Base-by-base conservation (phyloP, 2,888 invertebrate genomes). In the Elegia similella region DNA sequence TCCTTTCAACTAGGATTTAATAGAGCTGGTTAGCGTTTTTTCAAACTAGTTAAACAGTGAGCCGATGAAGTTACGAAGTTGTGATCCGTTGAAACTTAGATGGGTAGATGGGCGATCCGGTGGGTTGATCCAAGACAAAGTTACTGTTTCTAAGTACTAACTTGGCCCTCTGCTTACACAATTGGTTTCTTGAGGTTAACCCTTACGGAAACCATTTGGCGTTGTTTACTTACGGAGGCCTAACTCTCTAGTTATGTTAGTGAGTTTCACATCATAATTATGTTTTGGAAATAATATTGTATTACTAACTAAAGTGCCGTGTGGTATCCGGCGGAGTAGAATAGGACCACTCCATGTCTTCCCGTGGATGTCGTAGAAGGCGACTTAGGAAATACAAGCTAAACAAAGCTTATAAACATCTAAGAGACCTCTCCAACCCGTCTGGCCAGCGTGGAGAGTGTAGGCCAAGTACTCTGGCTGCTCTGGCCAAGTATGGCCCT, bases 31-130 rank as follows among this genome's bases (percentile, higher is more conserved):
- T 50, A 32, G 8, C 23, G n/a, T 16, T 50, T 34, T 50, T 50
- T 50, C 7, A 12, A 50, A 17, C 34, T 16, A 38, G 32, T 50
- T 15, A 12, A 23, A 12, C 44, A 44, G 16, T 1, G n/a, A 12
- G 2, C n/a, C 32, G 30, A 32, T 38, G 16, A 50, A 50, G 50
- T 50, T 50, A 15, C 50, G 7, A 34, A 50, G 50, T 50, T 34
- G 50, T 50, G 34, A 50, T 50, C 50, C 50, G 16, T 50, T 50
- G 50, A 34, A 50, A 50, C 17, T 50, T 50, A 50, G 50, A 12
- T 50, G 50, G 34, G 32, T 12, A 50, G 34, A 30, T 30, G 30
- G 30, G 30, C 30, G 47, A 50, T 50, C 50, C 34, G 16, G 16
- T 6, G 34, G 34, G 34, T 50, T 50, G 34, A 34, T 32, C 38